These are phyloP conservation scores for Coregonus sp. DNA, from an alignment of 2,797 vertebrate genomes.

Conservation along the genomic window DNA sequence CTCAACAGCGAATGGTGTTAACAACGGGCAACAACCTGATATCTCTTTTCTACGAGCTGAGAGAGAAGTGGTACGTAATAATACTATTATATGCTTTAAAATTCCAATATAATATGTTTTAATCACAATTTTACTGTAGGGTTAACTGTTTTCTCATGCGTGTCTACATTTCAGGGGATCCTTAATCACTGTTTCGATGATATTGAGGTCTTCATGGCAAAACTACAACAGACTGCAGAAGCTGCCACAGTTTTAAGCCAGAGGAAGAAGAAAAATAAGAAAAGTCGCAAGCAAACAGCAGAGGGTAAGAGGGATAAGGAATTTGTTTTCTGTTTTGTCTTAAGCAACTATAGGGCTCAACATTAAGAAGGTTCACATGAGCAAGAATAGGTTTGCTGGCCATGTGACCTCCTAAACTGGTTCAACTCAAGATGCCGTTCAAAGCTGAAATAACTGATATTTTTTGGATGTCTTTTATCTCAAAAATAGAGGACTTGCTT, in stretches of 20 bases:
- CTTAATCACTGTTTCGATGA: slow-evolving; percentile 91
- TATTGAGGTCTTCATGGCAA: slow-evolving; percentile 83
- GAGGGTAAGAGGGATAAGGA: slow-evolving; percentile 68
- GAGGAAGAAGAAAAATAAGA: slow-evolving; percentile 81
- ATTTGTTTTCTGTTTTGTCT: neutral
- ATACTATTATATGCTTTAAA: neutral
- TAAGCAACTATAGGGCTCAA: neutral
- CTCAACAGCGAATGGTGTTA: slow-evolving; percentile 59
- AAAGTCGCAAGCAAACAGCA: slow-evolving; percentile 74
- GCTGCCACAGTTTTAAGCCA: slow-evolving; percentile 80
- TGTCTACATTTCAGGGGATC: slow-evolving; percentile 73
- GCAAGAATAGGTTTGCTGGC: neutral
- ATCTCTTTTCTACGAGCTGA: slow-evolving; percentile 71
- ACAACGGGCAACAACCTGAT: slow-evolving; percentile 56
- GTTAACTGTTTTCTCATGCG: slow-evolving; percentile 5
- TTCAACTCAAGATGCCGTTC: neutral
- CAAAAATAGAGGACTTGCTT: slow-evolving; percentile 76
- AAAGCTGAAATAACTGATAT: too few relatives aligned
- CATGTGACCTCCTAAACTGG: neutral
- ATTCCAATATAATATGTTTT: neutral
- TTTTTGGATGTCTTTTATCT: neutral
- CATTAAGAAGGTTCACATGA: neutral
- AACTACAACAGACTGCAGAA: slow-evolving; percentile 85
- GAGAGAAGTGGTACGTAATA: slow-evolving; percentile 75
- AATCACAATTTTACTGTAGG: neutral